Evolutionary conservation across 2,888 invertebrate genomes (phyloP), one percentile per base, ranked within the genome.

Genomic region (Amblyjoppa proteus): DNA sequence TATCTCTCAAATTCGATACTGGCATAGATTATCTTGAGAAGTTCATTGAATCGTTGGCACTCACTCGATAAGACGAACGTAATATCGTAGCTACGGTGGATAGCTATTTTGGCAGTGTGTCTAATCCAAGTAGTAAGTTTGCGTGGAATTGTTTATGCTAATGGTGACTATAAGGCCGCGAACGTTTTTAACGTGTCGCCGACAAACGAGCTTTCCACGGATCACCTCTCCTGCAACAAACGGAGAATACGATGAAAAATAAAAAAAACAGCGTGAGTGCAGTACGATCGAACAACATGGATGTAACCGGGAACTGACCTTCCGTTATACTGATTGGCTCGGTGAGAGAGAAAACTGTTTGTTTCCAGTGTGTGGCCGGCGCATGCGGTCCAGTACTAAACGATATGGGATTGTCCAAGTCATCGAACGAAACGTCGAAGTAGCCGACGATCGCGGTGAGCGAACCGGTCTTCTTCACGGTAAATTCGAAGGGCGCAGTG

Each of bases 291-390:
- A 7, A 34, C 31, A 16, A 16, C 34, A 16, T 0, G 0, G 61
- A 68, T 64, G 70, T 28, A 75, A 58, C 51, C 71, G 3, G 11
- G 13, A 28, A 84, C 78, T 90, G 91, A 94, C 97, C 98, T 94
- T 96, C 94, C 87, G 96, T 96, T 0, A 98, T 96, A 70, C 95
- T 93, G 69, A 97, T 95, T 49, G 97, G 96, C 88, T 97, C 95
- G 86, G 96, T 97, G 16, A 99, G 95, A 91, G 97, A 97, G 93
- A 99, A 98, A 1, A 98, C 95, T 0, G 98, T 98, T 94, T 99
- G 99, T 92, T 98, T 98, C 99, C 99, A 99, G 95, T 99, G 99
- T 0, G 99, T 99, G 31, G 96, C 95, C 0, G 96, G 95, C 0
- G 95, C 94, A 56, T 95, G 94, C 3, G 99, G 98, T 0, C 97